Base-by-base conservation (phyloP, 2,888 invertebrate species). In the Ecdyonurus torrentis region DNA sequence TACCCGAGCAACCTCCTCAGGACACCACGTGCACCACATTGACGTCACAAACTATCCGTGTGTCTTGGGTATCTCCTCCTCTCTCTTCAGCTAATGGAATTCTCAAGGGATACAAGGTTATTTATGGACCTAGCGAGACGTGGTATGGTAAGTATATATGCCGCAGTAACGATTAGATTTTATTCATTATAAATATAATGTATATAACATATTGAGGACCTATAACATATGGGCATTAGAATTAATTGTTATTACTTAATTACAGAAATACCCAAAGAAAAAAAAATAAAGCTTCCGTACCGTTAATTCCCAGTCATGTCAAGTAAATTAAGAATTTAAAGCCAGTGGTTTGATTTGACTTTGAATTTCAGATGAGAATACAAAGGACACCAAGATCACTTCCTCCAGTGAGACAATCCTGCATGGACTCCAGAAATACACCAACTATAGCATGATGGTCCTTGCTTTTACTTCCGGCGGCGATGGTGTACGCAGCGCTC, bases 371-470 rank as follows among this genome's bases (percentile, higher is more conserved):
- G 89, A 92, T 73, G 92, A 92, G 72, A 91, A 89, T 71, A 87
- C 87, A 20, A 92, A 91, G 70, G 92, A 92, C 71, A 89, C 91
- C 7, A 92, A 92, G 76, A 91, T 91, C 69, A 91, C 92, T 2
- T 86, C 91, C n/a, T 89, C 91, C 67, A 91, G 90, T 70, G 92
- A 93, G 76, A 92, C 92, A 0, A 92, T 92, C 70, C 81, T 93
- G n/a, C 92, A 92, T 72, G 92, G 92, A 62, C 80, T 97, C 62
- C 90, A 91, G 75, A 94, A 94, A 74, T 95, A 87, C 77, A 96
- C 95, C 1, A 96, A 97, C 77, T 97, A 96, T 76, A 95, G 93
- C 64, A 91, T 97, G 85, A 93, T 95, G 80, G 93, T 97, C 37
- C 77, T 95, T 69, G 94, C 96, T 23, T 95, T 88, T 70, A 96